These are phyloP conservation scores for Vidua macroura DNA, from an alignment of 2,113 vertebrate species.

Conservation along the genomic window DNA sequence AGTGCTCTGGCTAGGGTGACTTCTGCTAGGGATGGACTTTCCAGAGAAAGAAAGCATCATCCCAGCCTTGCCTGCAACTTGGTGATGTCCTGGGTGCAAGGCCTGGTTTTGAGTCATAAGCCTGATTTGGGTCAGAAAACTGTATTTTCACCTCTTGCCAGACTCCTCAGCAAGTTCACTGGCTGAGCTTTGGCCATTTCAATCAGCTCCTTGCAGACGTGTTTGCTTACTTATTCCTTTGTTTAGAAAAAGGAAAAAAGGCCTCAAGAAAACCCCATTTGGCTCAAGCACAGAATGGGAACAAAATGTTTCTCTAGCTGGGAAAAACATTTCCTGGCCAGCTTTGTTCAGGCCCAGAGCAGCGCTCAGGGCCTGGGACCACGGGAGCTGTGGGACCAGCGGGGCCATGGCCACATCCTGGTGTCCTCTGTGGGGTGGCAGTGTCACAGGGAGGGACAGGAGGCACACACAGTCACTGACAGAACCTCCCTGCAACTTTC, in stretches of 20 bases:
- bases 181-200: background rate
- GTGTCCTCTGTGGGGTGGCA: background rate
- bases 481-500: background rate
- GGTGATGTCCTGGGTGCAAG: background rate
- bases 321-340: slow-evolving; percentile 20
- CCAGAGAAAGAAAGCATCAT: background rate
- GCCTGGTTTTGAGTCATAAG: background rate
- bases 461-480: background rate
- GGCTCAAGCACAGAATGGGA: background rate
- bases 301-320: slow-evolving; percentile 41
- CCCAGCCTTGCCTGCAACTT: background rate
- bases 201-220: background rate
- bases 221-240: slow-evolving; percentile 21
- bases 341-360: background rate
- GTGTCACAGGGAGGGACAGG: background rate
- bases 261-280: background rate
- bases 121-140: background rate
- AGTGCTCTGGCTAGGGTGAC: background rate
- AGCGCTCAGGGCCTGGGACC: background rate
- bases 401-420: background rate
- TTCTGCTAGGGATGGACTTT: background rate
- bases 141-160: background rate
- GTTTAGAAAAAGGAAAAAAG: background rate
- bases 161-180: background rate
- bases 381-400: background rate